A percentile compares a stretch with the other conserved stretches of the same genome.
Evolutionary conservation across 1,140 invertebrate species (phyloP).

Genomic region (Drosophila micromelanica): DNA sequence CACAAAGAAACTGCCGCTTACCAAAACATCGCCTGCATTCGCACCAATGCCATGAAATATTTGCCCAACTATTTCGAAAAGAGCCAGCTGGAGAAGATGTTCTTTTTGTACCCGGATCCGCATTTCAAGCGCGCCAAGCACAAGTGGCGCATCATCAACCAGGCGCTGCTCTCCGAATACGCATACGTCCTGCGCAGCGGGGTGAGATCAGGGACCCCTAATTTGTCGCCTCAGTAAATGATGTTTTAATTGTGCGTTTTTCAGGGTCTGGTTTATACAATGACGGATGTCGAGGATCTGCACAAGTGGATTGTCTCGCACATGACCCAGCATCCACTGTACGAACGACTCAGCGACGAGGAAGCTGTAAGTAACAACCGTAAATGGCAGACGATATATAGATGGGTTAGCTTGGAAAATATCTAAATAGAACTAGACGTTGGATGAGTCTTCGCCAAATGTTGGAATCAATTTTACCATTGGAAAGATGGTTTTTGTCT

Average conservation of each 20-base stretch:
- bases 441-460: too few relatives aligned
- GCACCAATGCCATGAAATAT: conserved; percentile 99
- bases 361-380: conserved; percentile 88
- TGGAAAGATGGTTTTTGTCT: too few relatives aligned
- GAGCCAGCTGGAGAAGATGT: conserved; percentile 98
- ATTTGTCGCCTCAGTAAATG: not conserved
- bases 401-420: too few relatives aligned
- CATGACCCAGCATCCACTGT: conserved; percentile 96
- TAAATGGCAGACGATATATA: too few relatives aligned
- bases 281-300: conserved; percentile 99
- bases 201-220: conserved; percentile 85
- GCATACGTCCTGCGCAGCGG: conserved; percentile 95
- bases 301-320: conserved; percentile 98
- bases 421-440: too few relatives aligned
- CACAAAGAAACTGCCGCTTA: conserved; percentile 89
- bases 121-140: conserved; percentile 99
- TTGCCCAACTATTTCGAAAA: conserved; percentile 98
- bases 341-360: conserved; percentile 89
- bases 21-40: conserved; percentile 97
- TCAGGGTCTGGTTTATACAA: conserved; percentile 97
- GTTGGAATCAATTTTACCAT: too few relatives aligned
- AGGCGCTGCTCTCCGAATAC: conserved; percentile 97
- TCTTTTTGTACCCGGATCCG: conserved; percentile 99
- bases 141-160: conserved; percentile 99
- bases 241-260: too few relatives aligned